Percentiles rank a stretch among this genome's conserved stretches.
Conservation (phyloP, 2,888 invertebrate genomes). For the Cyrtodaria siliqua region DNA sequence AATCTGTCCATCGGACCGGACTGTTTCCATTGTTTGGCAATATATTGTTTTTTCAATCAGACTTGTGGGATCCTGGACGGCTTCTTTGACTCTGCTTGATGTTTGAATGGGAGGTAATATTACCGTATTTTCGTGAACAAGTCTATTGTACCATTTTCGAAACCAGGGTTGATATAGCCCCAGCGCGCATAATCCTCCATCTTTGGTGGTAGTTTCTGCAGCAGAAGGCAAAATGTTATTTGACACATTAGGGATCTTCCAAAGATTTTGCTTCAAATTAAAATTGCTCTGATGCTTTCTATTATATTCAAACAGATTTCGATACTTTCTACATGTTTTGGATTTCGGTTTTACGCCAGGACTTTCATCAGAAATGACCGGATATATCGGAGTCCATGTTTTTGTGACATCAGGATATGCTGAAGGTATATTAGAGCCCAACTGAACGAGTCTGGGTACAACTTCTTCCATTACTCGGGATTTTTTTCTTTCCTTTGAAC, state of each 20-base stretch:
- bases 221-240: constrained; percentile 42
- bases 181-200: constrained; percentile 14
- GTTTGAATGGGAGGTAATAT: constrained; percentile 49
- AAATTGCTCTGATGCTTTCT: constrained; percentile 28
- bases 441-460: constrained; percentile 38
- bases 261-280: constrained; percentile 36
- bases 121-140: constrained; percentile 51
- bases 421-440: constrained; percentile 36
- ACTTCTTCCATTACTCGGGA: constrained; percentile 14
- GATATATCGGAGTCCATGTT: constrained; percentile 39
- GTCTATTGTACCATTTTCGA: constrained; percentile 28
- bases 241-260: constrained; percentile 54
- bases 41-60: constrained; percentile 49
- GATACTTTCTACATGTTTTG: constrained; percentile 32
- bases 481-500: constrained; percentile 2
- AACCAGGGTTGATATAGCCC: constrained; percentile 46
- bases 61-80: constrained; percentile 31
- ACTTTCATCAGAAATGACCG: neutral
- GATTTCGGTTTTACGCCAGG: neutral
- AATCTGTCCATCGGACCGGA: constrained; percentile 32
- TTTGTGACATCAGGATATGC: constrained; percentile 27
- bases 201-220: neutral
- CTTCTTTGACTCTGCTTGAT: constrained; percentile 22
- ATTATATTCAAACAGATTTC: constrained; percentile 52
- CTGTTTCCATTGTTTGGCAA: constrained; percentile 10